Evolutionary conservation across 2,797 vertebrate species (phyloP), one percentile per base, ranked within the genome.

Genomic region (Chanos chanos): DNA sequence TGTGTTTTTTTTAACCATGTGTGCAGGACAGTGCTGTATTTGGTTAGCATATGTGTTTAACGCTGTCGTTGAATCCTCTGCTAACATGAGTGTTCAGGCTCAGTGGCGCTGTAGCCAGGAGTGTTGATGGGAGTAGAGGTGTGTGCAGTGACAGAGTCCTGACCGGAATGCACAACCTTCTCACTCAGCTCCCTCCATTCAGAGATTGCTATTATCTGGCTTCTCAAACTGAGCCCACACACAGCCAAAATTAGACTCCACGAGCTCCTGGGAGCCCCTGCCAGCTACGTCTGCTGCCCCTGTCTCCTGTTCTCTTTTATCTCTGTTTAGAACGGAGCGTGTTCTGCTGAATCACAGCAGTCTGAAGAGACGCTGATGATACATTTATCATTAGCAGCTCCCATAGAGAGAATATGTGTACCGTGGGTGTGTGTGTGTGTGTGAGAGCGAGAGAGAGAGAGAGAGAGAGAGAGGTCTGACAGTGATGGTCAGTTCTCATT

Each of bases 171-270:
- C 65, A 73, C 87, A 83, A 75, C 80, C 83, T 76, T 73, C 72
- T 66, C 70, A 77, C 76, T 80, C 68, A 71, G 55, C 77, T 86
- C 77, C 86, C 83, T 77, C 77, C 77, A 71, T 71, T 83, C 76
- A 84, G 81, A 87, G 85, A 85, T 89, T 87, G 90, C 90, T 85
- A 85, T 88, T 93, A 94, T 92, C 85, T 79, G 82, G 86, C 68
- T 79, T 81, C 86, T 91, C 86, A 86, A 87, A 87, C 79, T 88
- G 84, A 75, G 30, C 75, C 77, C 70, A 68, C 72, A 81, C 68
- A 79, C 64, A 67, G 75, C 82, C 85, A 86, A 87, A 90, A 86
- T 89, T 86, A 89, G 85, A 80, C 78, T 74, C 70, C 54, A 79
- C 85, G 85, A 37, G 61, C 43, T 49, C 57, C 28, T 49, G 47